A percentile compares a stretch with the other conserved stretches of the same genome.
These are phyloP conservation scores for Melipona bicolor DNA, from an alignment of 2,888 invertebrate genomes.

Conservation along the genomic window DNA sequence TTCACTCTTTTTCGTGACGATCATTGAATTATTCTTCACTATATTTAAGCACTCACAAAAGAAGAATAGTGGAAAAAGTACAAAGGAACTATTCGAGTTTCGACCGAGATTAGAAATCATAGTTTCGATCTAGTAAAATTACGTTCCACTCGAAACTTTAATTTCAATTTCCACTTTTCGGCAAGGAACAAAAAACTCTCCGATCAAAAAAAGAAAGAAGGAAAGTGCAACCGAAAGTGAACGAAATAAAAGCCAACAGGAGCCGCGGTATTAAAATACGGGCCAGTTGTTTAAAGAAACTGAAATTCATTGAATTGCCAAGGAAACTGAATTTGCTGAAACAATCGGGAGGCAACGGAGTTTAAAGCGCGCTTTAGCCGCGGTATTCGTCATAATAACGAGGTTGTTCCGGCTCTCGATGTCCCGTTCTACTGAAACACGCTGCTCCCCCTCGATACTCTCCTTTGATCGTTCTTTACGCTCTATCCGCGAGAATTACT, in stretches of 20 bases:
- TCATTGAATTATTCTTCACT: no score
- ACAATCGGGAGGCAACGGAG: not conserved
- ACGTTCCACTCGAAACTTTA: no score
- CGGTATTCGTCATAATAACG: slow-evolving; percentile 69
- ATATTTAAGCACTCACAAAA: no score
- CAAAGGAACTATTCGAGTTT: slow-evolving; percentile 64
- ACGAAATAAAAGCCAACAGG: no score
- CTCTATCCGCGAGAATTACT: slow-evolving; percentile 5
- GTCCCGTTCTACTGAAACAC: not conserved
- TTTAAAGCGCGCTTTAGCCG: slow-evolving; percentile 63
- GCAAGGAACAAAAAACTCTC: no score
- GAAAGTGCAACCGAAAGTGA: no score
- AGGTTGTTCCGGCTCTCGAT: slow-evolving; percentile 29
- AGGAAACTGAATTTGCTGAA: not conserved
- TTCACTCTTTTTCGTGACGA: no score
- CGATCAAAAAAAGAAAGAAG: no score
- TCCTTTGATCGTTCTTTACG: slow-evolving; percentile 19
- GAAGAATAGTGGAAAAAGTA: not conserved
- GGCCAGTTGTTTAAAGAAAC: not conserved
- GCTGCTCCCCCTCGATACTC: slow-evolving; percentile 10
- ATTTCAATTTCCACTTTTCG: no score
- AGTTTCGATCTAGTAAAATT: slow-evolving; percentile 21
- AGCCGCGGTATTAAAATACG: no score
- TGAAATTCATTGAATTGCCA: not conserved
- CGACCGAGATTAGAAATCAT: slow-evolving; percentile 56